phyloP scores from a whole-genome alignment of 2,797 vertebrate genomes.

The Brachyrhaphis roseni region DNA sequence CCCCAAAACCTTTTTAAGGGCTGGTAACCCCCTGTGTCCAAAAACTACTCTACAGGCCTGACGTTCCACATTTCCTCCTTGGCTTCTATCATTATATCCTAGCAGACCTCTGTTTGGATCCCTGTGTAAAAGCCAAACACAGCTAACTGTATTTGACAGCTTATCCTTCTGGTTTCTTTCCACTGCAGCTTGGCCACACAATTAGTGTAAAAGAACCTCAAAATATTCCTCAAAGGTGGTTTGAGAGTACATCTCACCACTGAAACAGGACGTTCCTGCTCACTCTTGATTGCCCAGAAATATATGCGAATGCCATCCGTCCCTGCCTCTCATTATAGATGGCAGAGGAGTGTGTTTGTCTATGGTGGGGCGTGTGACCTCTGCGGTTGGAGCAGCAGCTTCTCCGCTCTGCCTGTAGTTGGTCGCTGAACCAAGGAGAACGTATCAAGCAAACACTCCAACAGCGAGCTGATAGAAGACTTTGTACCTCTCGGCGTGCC shows the following conservation, averaged over 20 bases:
- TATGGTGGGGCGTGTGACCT: conserved; percentile 66
- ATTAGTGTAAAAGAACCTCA: conserved; percentile 44
- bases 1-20: conserved; percentile 16
- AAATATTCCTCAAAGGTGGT: conserved; percentile 28
- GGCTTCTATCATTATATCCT: conserved; percentile 17
- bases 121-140: conserved; percentile 34
- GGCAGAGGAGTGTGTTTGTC: conserved; percentile 71
- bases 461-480: conserved; percentile 46
- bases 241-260: conserved; percentile 41
- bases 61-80: conserved; percentile 17
- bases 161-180: conserved; percentile 48
- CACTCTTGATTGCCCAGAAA: conserved; percentile 59
- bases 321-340: conserved; percentile 64
- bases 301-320: conserved; percentile 52
- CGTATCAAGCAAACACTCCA: conserved; percentile 73
- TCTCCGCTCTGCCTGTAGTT: conserved; percentile 46
- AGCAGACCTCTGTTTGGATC: conserved; percentile 28
- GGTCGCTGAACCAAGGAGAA: conserved; percentile 63
- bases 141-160: conserved; percentile 47
- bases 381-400: conserved; percentile 55
- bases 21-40: conserved; percentile 19
- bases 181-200: conserved; percentile 35
- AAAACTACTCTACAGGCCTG: conserved; percentile 19
- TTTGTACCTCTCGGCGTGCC: conserved; percentile 57
- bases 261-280: conserved; percentile 52